phyloP scores from a whole-genome alignment of 2,888 invertebrate genomes.

The Pammene fasciana region DNA sequence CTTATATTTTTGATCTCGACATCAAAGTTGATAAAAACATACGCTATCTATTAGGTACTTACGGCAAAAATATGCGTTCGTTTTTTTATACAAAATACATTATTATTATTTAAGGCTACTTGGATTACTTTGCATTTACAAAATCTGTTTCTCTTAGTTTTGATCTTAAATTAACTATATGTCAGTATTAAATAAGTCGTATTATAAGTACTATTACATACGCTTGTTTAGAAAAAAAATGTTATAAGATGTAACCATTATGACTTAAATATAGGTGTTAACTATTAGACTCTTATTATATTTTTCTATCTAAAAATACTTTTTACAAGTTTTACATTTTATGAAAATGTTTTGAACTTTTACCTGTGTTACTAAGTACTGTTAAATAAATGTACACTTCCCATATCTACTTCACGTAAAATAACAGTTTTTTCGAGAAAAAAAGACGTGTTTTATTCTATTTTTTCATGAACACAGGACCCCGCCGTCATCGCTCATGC shows the following conservation, averaged over 20 bases:
- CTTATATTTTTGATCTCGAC: too few relatives aligned
- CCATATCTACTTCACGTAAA: slow-evolving; percentile 10
- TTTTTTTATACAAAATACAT: not conserved
- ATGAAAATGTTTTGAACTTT: slow-evolving; percentile 49
- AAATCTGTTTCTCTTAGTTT: not conserved
- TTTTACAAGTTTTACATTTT: slow-evolving; percentile 69
- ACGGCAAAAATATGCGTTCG: too few relatives aligned
- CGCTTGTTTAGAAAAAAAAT: slow-evolving; percentile 51
- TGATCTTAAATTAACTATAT: slow-evolving; percentile 40
- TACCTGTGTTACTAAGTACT: slow-evolving; percentile 51
- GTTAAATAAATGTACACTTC: slow-evolving; percentile 13
- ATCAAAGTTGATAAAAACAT: too few relatives aligned
- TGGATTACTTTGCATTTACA: not conserved
- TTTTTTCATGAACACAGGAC: too few relatives aligned
- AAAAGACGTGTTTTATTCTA: not conserved
- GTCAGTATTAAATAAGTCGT: slow-evolving; percentile 55
- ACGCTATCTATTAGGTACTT: too few relatives aligned
- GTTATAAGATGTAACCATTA: slow-evolving; percentile 46
- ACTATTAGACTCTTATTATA: slow-evolving; percentile 73
- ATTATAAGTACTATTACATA: slow-evolving; percentile 40
- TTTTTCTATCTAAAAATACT: slow-evolving; percentile 72
- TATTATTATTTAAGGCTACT: not conserved
- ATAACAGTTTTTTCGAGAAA: slow-evolving; percentile 9
- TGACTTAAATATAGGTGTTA: slow-evolving; percentile 59
- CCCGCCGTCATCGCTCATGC: not conserved